A percentile compares a stretch with the other conserved stretches of the same genome.
Conservation (phyloP, 2,888 invertebrate genomes). For the Escarpia spicata region DNA sequence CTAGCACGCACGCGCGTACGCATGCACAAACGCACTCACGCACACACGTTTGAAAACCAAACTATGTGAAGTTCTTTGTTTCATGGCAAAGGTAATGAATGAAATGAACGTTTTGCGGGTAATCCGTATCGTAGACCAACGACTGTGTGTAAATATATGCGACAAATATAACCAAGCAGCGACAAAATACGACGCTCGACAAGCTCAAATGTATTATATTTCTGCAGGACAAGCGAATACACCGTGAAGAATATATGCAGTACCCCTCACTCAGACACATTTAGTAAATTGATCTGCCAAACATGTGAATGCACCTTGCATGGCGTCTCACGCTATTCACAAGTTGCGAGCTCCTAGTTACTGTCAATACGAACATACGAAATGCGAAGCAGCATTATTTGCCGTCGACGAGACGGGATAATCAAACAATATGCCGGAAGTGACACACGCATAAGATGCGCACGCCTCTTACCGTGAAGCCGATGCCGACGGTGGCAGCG, state of each 20-base stretch:
- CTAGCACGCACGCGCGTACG: not conserved
- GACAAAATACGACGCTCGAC: not conserved
- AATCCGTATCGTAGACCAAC: not conserved
- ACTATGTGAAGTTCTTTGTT: too few relatives aligned
- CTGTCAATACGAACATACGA: not conserved
- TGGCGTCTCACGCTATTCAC: too few relatives aligned
- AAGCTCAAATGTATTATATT: not conserved
- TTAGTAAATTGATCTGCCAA: not conserved
- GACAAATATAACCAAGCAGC: not conserved
- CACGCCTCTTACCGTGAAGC: slow-evolving; percentile 83
- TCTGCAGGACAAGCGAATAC: not conserved
- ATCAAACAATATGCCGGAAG: slow-evolving; percentile 48
- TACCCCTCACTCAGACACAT: not conserved
- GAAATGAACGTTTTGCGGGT: not conserved
- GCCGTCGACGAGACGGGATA: not conserved
- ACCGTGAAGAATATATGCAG: not conserved
- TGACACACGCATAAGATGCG: not conserved
- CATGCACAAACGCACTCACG: not conserved
- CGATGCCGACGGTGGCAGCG: slow-evolving; percentile 93
- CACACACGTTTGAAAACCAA: not conserved
- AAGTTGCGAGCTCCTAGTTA: too few relatives aligned
- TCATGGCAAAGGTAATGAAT: not conserved
- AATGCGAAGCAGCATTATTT: not conserved
- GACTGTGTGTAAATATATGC: too few relatives aligned
- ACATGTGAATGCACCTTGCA: not conserved